These are phyloP conservation scores for Petaurus breviceps DNA, from an alignment of 2,113 vertebrate species.

Conservation along the genomic window DNA sequence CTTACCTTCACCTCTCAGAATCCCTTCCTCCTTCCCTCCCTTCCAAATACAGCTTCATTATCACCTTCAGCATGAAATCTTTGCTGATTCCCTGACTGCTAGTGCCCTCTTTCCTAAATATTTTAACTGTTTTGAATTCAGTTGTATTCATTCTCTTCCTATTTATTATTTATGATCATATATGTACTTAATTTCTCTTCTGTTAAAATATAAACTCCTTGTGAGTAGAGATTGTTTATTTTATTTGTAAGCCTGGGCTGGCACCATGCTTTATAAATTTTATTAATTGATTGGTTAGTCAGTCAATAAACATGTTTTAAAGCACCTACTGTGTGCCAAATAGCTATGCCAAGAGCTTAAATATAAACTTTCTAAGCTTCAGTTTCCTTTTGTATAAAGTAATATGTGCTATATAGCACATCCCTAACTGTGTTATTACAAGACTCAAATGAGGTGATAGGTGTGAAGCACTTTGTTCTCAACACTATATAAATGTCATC, in stretches of 20 bases:
- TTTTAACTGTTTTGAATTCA: neutral
- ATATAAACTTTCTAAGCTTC: neutral
- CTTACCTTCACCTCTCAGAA: neutral
- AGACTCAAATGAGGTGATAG: no score
- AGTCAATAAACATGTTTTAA: slow-evolving; percentile 16
- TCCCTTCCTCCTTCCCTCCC: neutral
- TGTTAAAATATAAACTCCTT: no score
- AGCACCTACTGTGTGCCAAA: neutral
- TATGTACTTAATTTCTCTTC: no score
- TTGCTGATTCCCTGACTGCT: neutral
- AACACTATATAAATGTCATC: no score
- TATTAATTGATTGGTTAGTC: neutral
- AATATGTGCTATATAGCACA: no score
- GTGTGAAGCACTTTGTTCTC: neutral
- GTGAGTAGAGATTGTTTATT: no score
- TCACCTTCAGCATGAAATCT: neutral
- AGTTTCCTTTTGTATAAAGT: slow-evolving; percentile 6
- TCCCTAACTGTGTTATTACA: no score
- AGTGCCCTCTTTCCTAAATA: neutral
- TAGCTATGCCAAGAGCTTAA: neutral
- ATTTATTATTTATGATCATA: no score
- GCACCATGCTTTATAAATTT: no score
- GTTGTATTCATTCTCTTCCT: neutral
- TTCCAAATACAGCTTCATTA: neutral
- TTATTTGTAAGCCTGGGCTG: no score